Evolutionary conservation across 2,888 invertebrate genomes (phyloP), one percentile per base, ranked within the genome.

Genomic region (Drosophila macrospina): DNA sequence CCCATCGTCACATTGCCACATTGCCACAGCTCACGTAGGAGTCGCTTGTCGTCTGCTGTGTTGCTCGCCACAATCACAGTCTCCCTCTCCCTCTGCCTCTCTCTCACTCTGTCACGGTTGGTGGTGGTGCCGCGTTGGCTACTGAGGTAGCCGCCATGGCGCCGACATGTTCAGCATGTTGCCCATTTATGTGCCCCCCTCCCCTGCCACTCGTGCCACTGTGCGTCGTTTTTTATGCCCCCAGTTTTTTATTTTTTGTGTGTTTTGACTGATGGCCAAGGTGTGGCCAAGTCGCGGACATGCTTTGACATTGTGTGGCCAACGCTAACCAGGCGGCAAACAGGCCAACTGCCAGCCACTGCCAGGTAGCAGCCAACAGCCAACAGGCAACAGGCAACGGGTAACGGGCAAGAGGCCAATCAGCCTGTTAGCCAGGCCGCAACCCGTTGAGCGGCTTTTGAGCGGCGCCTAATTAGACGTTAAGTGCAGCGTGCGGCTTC

Each of bases 381-480:
- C 16, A 16, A n/a, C n/a, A n/a, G 20, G 20, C 20, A 20, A 2
- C 2, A 3, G 20, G 3, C 20, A 20, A 2, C 2, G 3, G 20
- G 20, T 3, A 20, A 2, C 2, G 3, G 20, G 20, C 20, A 20
- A 2, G 20, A 20, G 30, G 28, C 16, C 8, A 36, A 13, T 0
- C 50, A 30, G 45, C 13, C 24, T 51, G 16, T 26, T 34, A 48
- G 42, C 34, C 39, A 20, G 55, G 30, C 44, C 7, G 71, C 74
- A 69, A 82, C 78, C 70, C 75, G 86, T 86, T 75, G 80, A 82
- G 81, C 75, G 66, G 82, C 82, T 82, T 86, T 80, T 86, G 45
- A 66, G 80, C 73, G 80, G 71, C 84, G 84, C 78, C 86, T 83
- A 83, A 83, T 83, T 83, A 86, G 80, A 86, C 86, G 64, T 78